Evolutionary conservation across 1,140 invertebrate species (phyloP).

Genomic region (Archivesica marissinica): DNA sequence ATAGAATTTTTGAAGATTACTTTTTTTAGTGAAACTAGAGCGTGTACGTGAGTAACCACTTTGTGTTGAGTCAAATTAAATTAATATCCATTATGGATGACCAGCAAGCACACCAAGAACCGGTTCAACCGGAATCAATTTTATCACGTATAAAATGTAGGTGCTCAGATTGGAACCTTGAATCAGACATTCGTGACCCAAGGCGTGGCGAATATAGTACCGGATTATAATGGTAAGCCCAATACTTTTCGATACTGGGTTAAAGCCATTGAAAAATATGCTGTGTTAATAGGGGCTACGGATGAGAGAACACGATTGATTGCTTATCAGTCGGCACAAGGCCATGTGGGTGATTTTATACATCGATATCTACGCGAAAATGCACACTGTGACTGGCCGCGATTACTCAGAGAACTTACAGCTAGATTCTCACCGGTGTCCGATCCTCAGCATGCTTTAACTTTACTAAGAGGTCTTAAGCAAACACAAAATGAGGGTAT

Average conservation of each 20-base stretch:
- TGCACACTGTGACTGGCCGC: neutral
- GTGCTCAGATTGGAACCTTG: no score
- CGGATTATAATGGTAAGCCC: neutral
- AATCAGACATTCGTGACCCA: neutral
- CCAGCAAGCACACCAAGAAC: no score
- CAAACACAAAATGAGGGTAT: neutral
- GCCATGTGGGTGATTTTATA: neutral
- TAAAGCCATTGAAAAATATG: neutral
- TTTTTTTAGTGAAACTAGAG: no score
- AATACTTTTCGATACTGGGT: neutral
- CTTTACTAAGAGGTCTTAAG: neutral
- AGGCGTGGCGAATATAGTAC: neutral
- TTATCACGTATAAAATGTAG: no score
- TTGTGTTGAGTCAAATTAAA: no score
- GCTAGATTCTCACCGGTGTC: neutral
- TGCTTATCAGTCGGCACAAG: neutral
- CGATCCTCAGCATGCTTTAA: neutral
- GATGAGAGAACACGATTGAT: neutral
- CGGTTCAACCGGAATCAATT: no score
- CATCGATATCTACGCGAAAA: neutral
- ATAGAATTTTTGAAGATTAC: no score
- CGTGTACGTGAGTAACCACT: no score
- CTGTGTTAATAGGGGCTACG: neutral
- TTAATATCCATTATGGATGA: no score
- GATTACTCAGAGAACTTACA: neutral